Evolutionary conservation across 1,140 invertebrate species (phyloP).

Genomic region (Leptinotarsa texana): DNA sequence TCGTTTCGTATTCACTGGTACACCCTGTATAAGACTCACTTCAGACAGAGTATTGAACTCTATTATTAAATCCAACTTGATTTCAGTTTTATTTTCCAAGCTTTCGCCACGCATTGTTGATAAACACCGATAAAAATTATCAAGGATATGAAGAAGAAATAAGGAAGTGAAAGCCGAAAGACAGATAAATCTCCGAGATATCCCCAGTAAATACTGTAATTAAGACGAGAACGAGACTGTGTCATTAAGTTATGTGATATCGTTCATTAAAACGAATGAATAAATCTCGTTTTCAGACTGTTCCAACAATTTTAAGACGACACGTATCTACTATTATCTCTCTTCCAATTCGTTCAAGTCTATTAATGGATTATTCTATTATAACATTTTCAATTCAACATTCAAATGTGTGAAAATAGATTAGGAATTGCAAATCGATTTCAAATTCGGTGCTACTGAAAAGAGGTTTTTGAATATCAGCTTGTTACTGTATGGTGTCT

Average conservation of each 20-base stretch:
- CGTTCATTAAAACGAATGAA: neutral
- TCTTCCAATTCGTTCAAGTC: neutral
- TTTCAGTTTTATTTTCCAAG: no score
- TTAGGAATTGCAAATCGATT: no score
- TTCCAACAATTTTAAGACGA: neutral
- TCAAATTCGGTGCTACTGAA: no score
- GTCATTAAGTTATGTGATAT: neutral
- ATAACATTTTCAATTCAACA: no score
- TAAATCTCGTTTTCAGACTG: neutral
- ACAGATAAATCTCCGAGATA: neutral
- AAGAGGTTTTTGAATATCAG: no score
- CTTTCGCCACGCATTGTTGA: no score
- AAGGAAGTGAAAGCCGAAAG: constrained; percentile 2
- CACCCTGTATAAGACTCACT: no score
- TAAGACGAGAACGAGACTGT: neutral
- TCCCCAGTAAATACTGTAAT: neutral
- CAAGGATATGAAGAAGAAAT: neutral
- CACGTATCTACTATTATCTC: neutral
- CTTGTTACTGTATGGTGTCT: no score
- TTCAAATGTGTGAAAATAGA: no score
- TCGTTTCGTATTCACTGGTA: no score
- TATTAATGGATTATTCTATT: neutral
- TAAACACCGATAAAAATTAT: neutral
- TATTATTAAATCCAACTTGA: no score
- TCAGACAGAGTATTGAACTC: no score